Conservation (phyloP, 1,140 invertebrate genomes). For the Hylaeus volcanicus region DNA sequence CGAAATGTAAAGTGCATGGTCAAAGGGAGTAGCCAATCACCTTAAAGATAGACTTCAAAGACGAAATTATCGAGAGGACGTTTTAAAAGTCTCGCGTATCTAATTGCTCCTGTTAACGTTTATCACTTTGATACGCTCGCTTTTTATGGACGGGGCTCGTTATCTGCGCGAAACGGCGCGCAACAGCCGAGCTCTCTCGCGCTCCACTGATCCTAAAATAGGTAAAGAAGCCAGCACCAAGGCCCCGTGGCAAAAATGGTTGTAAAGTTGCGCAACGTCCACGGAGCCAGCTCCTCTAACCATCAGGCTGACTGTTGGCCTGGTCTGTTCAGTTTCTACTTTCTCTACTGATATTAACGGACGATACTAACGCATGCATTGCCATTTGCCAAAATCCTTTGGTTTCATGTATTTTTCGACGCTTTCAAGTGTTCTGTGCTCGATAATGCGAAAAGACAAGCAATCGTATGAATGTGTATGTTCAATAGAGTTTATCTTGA, state of each 20-base stretch:
- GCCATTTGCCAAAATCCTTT: no score
- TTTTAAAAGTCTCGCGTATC: conserved; percentile 28
- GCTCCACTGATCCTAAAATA: conserved; percentile 53
- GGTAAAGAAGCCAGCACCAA: conserved; percentile 44
- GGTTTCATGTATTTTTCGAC: no score
- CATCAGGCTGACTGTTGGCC: no score
- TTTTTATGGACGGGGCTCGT: conserved; percentile 42
- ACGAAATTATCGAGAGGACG: neutral
- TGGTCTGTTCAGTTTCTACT: no score
- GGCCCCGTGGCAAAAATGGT: conserved; percentile 48
- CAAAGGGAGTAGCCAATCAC: neutral
- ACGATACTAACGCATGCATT: no score
- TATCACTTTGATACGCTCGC: conserved; percentile 38
- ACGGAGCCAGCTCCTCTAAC: neutral
- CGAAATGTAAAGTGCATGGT: neutral
- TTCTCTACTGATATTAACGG: no score
- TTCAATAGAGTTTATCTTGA: no score
- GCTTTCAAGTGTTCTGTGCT: no score
- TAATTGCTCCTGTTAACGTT: conserved; percentile 45
- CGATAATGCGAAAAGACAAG: no score
- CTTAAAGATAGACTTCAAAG: conserved; percentile 2
- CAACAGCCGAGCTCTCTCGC: neutral
- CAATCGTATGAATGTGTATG: no score
- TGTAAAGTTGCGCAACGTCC: conserved; percentile 34
- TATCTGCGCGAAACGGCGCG: conserved; percentile 33